Base-by-base conservation (phyloP, 1,140 invertebrate genomes). In the Drosophila rhopaloa region DNA sequence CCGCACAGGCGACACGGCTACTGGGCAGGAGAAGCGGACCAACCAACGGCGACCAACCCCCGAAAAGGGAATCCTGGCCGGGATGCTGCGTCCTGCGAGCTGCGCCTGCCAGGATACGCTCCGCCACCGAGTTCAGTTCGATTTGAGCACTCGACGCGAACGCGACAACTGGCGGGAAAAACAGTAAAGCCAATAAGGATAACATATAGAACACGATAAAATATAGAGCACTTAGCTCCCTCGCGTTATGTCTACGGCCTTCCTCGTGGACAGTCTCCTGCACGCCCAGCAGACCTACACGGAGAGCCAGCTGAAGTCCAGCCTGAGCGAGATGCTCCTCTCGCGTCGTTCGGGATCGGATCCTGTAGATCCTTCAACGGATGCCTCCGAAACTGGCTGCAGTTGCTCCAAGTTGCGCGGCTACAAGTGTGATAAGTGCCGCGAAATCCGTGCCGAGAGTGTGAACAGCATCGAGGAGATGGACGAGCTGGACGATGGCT, bases 341-440 rank as follows among this genome's bases (percentile, higher is more conserved):
- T 79, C 82, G 71, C 76, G 76, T 32, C 75, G 80, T 51, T 58
- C 73, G 19, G 43, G 50, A 13, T 9, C 27, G 19, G 65, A 75
- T 19, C 38, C 48, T 4, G 27, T 13, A n/a, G 65, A 83, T 37
- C 14, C 65, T 27, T 70, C 16, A 8, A 32, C 29, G 56, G 57
- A 60, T 14, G 10, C 61, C 35, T 40, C 58, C 56, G 16, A 43
- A 57, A 43, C 76, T 32, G 81, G 41, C 16, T 90, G 68, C 57
- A 85, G 58, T 54, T 84, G 59, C 56, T 76, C 41, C 51, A 91
- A 89, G 65, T 14, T 51, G 29, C 82, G 88, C 43, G 88, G 89
- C 58, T 92, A 89, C 46, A 88, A 92, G 66, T 92, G 91, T 90
- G 86, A 91, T 84, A 92, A 92, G 63, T 92, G 91, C 61, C 86